Percentiles rank a stretch among this genome's conserved stretches.
Conservation (phyloP, 2,888 invertebrate genomes). For the Argynnis bischoffii region DNA sequence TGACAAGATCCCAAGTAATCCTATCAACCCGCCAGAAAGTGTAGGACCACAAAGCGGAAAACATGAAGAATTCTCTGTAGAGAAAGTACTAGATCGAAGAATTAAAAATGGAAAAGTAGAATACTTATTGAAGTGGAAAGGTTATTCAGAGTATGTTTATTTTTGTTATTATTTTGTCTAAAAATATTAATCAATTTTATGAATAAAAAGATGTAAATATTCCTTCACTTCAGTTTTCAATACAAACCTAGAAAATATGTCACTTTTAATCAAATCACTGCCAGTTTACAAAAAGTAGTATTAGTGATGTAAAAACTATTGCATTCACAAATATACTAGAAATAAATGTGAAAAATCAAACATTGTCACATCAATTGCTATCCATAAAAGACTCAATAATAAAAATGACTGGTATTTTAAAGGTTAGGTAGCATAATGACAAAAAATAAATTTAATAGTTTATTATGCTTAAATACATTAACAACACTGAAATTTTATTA, state of each 20-base stretch:
- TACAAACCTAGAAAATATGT: background rate
- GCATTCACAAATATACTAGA: no score
- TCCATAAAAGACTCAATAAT: background rate
- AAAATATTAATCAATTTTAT: background rate
- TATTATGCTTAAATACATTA: no score
- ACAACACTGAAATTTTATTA: background rate
- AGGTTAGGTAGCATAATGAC: background rate
- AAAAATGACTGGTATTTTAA: no score
- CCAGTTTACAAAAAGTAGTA: no score
- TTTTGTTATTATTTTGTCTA: background rate
- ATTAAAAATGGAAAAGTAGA: slow-evolving; percentile 86
- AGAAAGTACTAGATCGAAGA: slow-evolving; percentile 87
- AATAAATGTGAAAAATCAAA: no score
- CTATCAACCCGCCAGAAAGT: slow-evolving; percentile 32
- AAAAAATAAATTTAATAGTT: background rate
- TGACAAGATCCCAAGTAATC: slow-evolving; percentile 35
- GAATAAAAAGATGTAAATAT: no score
- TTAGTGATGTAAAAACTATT: no score
- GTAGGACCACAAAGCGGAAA: slow-evolving; percentile 60
- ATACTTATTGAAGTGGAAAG: slow-evolving; percentile 86
- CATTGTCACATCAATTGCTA: background rate
- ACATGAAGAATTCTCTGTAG: slow-evolving; percentile 88
- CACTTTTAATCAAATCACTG: no score
- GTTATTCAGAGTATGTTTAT: slow-evolving; percentile 82
- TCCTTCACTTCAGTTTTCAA: background rate